Evolutionary conservation across 2,113 vertebrate genomes (phyloP), one percentile per base, ranked within the genome.

Genomic region (Chloropsis hardwickii): DNA sequence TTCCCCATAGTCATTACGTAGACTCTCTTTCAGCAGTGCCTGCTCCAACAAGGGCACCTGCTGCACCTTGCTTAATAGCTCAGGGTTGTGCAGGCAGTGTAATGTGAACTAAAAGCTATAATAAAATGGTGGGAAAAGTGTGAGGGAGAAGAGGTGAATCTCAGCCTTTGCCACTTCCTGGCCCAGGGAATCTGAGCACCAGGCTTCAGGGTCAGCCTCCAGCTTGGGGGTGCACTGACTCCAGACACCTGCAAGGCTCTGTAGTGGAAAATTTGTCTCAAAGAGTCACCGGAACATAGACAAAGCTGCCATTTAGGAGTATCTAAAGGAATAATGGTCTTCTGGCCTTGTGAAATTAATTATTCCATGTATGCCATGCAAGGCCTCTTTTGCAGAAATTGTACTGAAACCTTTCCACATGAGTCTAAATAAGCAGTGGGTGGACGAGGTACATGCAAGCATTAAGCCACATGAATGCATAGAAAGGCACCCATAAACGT

Each of bases 331-430:
- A 47, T 64, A 6, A 16, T 18, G 2, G 12, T 60, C 35, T 69
- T 91, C 88, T 56, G 18, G 11, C n/a, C 11, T 83, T 42, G 19
- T 86, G 69, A 47, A 84, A 61, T 57, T 56, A 21, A n/a, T 65
- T 48, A 44, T 53, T 45, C 28, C 20, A 14, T 33, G 13, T 0
- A 1, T 28, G 10, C 1, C 14, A 20, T 29, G 16, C 17, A 65
- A 69, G 22, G 13, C 6, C 10, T 42, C 40, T 66, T 69, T 70
- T 47, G 37, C 47, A 85, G 31, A 85, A 73, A 45, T 11, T 28
- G 4, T 16, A 22, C 24, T 64, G 65, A 54, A 74, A 62, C 9
- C 11, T 81, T 78, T 70, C 35, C 13, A 44, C 3, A 6, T 42
- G 28, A 74, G 18, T 27, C 28, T 71, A 39, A 51, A 17, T 23